Percentiles rank a stretch among this genome's conserved stretches.
phyloP scores from a whole-genome alignment of 2,888 invertebrate species.

The Drosophila acutilabella region DNA sequence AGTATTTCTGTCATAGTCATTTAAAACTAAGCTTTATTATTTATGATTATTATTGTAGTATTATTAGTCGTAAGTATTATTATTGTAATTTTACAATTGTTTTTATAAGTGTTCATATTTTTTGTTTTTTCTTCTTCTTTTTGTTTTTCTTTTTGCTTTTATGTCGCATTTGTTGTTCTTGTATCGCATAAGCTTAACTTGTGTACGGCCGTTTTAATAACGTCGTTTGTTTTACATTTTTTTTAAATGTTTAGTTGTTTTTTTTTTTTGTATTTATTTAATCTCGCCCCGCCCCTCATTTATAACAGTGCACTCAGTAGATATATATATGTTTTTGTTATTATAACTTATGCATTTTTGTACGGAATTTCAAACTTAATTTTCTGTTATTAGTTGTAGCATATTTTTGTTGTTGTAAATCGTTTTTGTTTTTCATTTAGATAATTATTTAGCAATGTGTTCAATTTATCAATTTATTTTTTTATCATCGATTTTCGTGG shows the following conservation, averaged over 20 bases:
- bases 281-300: constrained; percentile 86
- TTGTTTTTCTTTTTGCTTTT: constrained; percentile 32
- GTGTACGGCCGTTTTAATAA: constrained; percentile 53
- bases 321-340: constrained; percentile 67
- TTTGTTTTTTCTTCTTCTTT: no score
- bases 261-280: constrained; percentile 67
- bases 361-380: constrained; percentile 83
- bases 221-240: constrained; percentile 25
- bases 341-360: constrained; percentile 72
- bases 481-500: constrained; percentile 57
- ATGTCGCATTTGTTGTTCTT: constrained; percentile 53
- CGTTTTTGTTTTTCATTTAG: constrained; percentile 5
- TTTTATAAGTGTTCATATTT: constrained; percentile 60
- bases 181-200: constrained; percentile 67
- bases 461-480: constrained; percentile 29
- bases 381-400: constrained; percentile 79
- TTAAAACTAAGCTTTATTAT: constrained; percentile 56
- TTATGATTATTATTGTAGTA: constrained; percentile 47
- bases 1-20: constrained; percentile 37
- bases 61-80: constrained; percentile 51
- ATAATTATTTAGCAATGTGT: constrained; percentile 35
- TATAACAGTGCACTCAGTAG: constrained; percentile 85
- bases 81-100: constrained; percentile 68
- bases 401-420: constrained; percentile 34
- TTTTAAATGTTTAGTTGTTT: constrained; percentile 60